Percentiles rank a stretch among this genome's conserved stretches.
Conservation (phyloP, 2,888 invertebrate genomes). For the Artemia sinica region DNA sequence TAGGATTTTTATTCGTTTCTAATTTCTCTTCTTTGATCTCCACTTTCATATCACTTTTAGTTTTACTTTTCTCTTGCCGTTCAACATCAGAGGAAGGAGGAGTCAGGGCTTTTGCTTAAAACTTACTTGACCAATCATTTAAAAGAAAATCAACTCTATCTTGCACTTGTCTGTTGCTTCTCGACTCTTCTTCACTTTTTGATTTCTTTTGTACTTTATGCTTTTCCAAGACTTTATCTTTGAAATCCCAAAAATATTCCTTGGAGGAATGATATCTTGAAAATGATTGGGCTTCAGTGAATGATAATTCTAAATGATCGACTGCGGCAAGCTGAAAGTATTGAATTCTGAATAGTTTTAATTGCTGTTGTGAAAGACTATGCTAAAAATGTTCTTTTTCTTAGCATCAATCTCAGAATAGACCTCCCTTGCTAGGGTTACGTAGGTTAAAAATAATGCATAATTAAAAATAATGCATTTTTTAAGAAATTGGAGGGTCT, state of each 20-base stretch:
- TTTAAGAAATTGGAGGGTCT: no score
- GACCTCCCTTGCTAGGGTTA: no score
- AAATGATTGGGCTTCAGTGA: constrained; percentile 79
- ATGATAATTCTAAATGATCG: constrained; percentile 74
- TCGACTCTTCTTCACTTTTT: constrained; percentile 49
- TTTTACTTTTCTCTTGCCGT: constrained; percentile 34
- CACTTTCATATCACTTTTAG: constrained; percentile 37
- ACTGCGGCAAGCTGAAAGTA: constrained; percentile 57
- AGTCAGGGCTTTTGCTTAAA: constrained; percentile 45
- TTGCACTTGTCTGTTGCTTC: constrained; percentile 76
- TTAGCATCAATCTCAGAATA: no score
- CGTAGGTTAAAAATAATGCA: no score
- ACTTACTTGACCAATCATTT: constrained; percentile 65
- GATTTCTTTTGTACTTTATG: constrained; percentile 29
- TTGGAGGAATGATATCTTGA: constrained; percentile 87
- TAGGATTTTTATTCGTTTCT: constrained; percentile 29
- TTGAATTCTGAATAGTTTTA: constrained; percentile 12
- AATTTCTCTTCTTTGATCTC: constrained; percentile 46
- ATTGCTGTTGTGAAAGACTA: no score
- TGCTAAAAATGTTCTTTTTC: no score
- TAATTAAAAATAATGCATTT: no score
- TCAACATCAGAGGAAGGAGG: constrained; percentile 34
- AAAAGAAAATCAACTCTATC: constrained; percentile 83
- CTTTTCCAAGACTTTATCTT: constrained; percentile 34
- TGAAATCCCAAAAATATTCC: constrained; percentile 92